Percentiles rank a stretch among this genome's conserved stretches.
phyloP scores from a whole-genome alignment of 2,888 invertebrate genomes.

The Tenthredo livida region DNA sequence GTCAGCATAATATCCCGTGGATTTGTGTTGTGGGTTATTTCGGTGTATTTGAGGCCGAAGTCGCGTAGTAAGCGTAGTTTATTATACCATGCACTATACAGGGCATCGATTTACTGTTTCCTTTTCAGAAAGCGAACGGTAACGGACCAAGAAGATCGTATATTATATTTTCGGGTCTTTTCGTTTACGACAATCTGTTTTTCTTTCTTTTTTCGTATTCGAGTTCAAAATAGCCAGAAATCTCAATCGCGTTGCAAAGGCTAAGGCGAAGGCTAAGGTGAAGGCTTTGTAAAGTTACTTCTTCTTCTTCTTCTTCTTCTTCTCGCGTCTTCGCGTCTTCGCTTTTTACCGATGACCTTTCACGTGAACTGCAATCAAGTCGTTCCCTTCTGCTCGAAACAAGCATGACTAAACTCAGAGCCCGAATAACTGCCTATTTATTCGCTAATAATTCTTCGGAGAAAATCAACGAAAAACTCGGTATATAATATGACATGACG shows the following conservation, averaged over 20 bases:
- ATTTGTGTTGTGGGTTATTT: conserved; percentile 34
- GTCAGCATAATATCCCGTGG: conserved; percentile 43
- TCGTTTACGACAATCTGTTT: background rate
- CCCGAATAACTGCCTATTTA: conserved; percentile 23
- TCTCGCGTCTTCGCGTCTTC: background rate
- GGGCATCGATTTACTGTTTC: conserved; percentile 41
- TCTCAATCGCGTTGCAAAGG: conserved; percentile 15
- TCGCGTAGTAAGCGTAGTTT: conserved; percentile 16
- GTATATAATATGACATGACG: background rate
- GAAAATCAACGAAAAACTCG: background rate
- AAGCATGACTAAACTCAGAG: conserved; percentile 12
- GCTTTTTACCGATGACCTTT: conserved; percentile 43
- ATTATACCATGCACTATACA: conserved; percentile 3
- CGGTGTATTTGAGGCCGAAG: background rate
- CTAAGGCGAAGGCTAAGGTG: conserved; percentile 15
- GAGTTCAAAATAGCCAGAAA: conserved; percentile 17
- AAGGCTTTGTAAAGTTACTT: conserved; percentile 32
- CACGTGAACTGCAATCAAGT: conserved; percentile 48
- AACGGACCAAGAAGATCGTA: background rate
- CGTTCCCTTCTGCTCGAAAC: conserved; percentile 29
- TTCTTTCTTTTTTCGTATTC: background rate
- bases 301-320: background rate
- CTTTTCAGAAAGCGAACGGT: background rate
- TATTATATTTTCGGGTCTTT: background rate
- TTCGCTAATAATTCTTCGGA: conserved; percentile 30